Percentiles rank a stretch among this genome's conserved stretches.
These are phyloP conservation scores for Siphlonurus alternatus DNA, from an alignment of 2,888 invertebrate genomes.

Conservation along the genomic window DNA sequence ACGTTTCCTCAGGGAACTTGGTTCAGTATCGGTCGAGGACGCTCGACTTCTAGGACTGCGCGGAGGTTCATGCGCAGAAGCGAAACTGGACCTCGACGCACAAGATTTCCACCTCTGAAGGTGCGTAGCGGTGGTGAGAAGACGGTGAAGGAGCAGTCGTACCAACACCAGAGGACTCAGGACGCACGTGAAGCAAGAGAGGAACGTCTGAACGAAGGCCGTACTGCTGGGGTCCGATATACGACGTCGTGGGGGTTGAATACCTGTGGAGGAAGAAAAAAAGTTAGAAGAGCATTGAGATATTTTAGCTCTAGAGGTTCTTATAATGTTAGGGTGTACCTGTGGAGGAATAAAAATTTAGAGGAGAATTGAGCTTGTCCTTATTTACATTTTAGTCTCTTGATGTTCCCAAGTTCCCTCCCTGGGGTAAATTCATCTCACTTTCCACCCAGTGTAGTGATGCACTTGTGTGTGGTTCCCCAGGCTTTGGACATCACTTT, in stretches of 20 bases:
- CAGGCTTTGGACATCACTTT: no score
- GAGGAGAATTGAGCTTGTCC: no score
- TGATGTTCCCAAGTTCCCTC: no score
- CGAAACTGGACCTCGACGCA: constrained; percentile 28
- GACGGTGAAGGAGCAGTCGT: constrained; percentile 34
- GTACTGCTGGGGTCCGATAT: constrained; percentile 20
- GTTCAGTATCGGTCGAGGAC: constrained; percentile 26
- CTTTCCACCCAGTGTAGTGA: no score
- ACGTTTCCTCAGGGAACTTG: constrained; percentile 24
- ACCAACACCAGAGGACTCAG: constrained; percentile 36
- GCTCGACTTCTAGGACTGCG: constrained; percentile 24
- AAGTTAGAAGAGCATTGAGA: no score
- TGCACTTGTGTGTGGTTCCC: no score
- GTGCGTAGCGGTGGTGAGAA: constrained; percentile 32
- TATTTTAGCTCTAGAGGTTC: no score
- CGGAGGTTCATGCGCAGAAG: constrained; percentile 23
- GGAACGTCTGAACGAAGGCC: constrained; percentile 24
- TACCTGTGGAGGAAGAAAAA: constrained; percentile 12
- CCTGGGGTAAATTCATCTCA: no score
- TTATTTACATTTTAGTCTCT: no score
- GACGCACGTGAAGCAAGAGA: constrained; percentile 30
- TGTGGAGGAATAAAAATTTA: no score
- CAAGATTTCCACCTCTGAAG: constrained; percentile 29
- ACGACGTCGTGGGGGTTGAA: constrained; percentile 15
- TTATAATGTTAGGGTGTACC: no score